A percentile compares a stretch with the other conserved stretches of the same genome.
These are phyloP conservation scores for Periplaneta americana DNA, from an alignment of 1,140 invertebrate species.

Conservation along the genomic window DNA sequence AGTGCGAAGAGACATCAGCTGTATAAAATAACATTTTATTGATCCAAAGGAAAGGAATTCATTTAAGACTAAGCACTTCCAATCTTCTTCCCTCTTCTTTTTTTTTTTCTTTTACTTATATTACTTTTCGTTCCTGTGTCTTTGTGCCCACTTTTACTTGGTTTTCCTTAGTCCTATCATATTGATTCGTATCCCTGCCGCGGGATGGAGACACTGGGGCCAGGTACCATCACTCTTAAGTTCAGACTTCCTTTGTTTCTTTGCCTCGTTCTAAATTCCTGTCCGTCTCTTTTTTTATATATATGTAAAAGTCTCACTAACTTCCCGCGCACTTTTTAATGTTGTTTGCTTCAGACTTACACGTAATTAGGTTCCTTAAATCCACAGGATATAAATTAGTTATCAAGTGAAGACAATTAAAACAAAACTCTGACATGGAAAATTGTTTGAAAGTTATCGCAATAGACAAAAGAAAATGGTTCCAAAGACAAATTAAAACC, in stretches of 20 bases:
- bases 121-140: conserved; percentile 2
- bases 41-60: background rate
- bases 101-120: background rate
- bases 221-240: background rate
- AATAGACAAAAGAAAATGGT: too few species aligned
- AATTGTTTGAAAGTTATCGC: too few species aligned
- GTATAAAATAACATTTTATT: conserved; percentile 3
- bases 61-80: conserved; percentile 8
- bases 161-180: conserved; percentile 6
- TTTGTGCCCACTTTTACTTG: background rate
- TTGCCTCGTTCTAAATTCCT: background rate
- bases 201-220: background rate
- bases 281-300: background rate
- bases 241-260: conserved; percentile 4
- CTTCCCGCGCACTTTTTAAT: background rate
- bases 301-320: background rate
- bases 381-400: background rate
- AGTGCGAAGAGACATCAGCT: background rate
- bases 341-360: background rate
- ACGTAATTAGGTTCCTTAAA: background rate
- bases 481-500: too few species aligned
- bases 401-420: background rate
- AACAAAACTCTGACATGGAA: background rate
- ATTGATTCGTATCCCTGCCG: background rate
- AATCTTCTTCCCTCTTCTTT: conserved; percentile 1